Evolutionary conservation across 2,113 vertebrate species (phyloP), one percentile per base, ranked within the genome.

Genomic region (Melanerpes aurifrons): DNA sequence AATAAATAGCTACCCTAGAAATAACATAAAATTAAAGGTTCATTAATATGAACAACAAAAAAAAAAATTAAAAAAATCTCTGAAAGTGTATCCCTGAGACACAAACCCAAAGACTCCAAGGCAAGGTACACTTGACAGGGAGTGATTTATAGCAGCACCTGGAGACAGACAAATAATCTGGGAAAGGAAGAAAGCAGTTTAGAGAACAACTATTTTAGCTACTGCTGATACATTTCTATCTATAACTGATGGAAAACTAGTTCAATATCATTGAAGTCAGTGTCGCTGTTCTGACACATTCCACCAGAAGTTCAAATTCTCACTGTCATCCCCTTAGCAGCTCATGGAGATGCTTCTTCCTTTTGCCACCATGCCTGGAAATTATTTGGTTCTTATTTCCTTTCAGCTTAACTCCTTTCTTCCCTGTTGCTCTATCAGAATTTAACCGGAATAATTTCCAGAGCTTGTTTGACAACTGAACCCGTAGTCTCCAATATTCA

Each of bases 401-500:
- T 53, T 66, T 57, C 47, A 61, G 16, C 20, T 10, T 24, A 67
- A 31, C 16, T 57, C 28, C 22, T 45, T 75, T 37, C 29, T 66
- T 37, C 61, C 28, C 13, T 16, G 32, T 79, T 75, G 20, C n/a
- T 89, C 29, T 47, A 29, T 28, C 70, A 47, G 50, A 72, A 70
- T 50, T 25, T 76, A 74, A 81, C 32, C 77, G 67, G 71, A 87
- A 72, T 68, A 2, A 87, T 70, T 86, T 75, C 74, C 63, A 82
- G 50, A 92, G 8, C 66, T 91, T 90, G 86, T 79, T 89, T 82
- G 80, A 89, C 76, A 94, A 53, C 43, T 53, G 64, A 93, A 93
- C 74, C n/a, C 45, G 64, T 4, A 88, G 32, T 88, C 62, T 92
- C 59, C 69, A 87, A 79, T 82, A 95, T 71, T 95, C 93, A 94